Base-by-base conservation (phyloP, 2,113 vertebrate species). In the Patagioenas fasciata region DNA sequence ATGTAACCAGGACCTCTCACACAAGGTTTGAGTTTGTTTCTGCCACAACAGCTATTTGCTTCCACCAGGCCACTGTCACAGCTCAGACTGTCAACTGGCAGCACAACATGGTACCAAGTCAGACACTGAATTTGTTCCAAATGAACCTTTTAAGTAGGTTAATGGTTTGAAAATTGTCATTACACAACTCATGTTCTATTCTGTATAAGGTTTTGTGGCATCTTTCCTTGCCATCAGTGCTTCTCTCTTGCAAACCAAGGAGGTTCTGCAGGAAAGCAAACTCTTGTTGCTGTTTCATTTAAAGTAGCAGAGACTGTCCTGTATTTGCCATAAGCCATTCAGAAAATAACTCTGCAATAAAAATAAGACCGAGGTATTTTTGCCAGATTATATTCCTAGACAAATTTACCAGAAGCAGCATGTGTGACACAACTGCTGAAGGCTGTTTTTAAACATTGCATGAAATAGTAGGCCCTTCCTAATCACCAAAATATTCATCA, bases 101-200 rank as follows among this genome's bases (percentile, higher is more conserved):
- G 80, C 85, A 88, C 81, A 93, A 88, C 88, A 85, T 14, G 1
- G 82, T 72, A 95, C 65, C 91, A 91, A 78, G 65, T 75, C 57
- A 91, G 93, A 44, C 8, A 11, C 56, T 7, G 61, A 95, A 64
- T 95, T 96, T 93, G 85, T 93, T 96, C 92, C 96, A 96, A 97
- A 96, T 97, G 93, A 96, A 95, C 91, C 84, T 97, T 97, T 96
- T 91, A 97, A 97, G 94, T 93, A 95, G 85, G 92, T 94, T 96
- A 97, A 93, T 89, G 70, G 74, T 96, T 95, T 96, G 94, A 83
- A 97, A 97, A 93, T 72, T 95, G 64, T 91, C 82, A 88, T 93
- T 96, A 94, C 75, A 88, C 87, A 95, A 96, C 89, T 96, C 36
- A 21, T 50, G 73, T 80, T 94, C 90, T 92, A 57, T 96, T 94